phyloP scores from a whole-genome alignment of 1,140 invertebrate genomes.

The Riptortus pedestris region DNA sequence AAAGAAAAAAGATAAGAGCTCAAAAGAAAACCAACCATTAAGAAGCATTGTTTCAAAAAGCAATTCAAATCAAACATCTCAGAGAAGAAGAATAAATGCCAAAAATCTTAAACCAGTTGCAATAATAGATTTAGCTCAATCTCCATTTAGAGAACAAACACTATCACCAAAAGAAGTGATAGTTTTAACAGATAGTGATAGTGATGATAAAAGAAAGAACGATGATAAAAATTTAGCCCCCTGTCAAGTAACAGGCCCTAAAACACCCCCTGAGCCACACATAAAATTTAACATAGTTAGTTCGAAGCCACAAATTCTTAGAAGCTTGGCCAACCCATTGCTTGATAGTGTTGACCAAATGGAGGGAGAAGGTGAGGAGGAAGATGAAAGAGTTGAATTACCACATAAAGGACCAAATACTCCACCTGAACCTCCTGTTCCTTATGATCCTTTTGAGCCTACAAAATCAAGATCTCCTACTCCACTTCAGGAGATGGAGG shows the following conservation, averaged over 20 bases:
- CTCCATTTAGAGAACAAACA: slow-evolving; percentile 67
- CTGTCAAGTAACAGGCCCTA: slow-evolving; percentile 44
- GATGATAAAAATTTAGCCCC: slow-evolving; percentile 25
- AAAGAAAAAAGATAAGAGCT: slow-evolving; percentile 36
- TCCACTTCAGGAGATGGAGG: slow-evolving; percentile 30
- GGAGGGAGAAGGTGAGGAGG: slow-evolving; percentile 34
- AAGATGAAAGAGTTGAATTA: slow-evolving; percentile 38
- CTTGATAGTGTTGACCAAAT: slow-evolving; percentile 38
- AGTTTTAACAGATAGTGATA: slow-evolving; percentile 63
- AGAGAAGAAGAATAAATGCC: slow-evolving; percentile 23
- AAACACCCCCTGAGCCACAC: slow-evolving; percentile 62
- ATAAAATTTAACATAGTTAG: slow-evolving; percentile 52
- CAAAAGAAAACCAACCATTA: slow-evolving; percentile 40
- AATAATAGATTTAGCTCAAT: slow-evolving; percentile 72
- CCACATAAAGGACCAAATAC: slow-evolving; percentile 48
- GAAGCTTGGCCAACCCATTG: slow-evolving; percentile 50
- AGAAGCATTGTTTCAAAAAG: slow-evolving; percentile 37
- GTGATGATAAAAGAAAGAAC: slow-evolving; percentile 39
- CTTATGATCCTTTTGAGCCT: slow-evolving; percentile 78
- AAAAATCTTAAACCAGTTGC: slow-evolving; percentile 55
- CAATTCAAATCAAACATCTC: slow-evolving; percentile 15
- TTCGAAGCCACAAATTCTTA: slow-evolving; percentile 44
- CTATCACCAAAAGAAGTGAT: slow-evolving; percentile 69
- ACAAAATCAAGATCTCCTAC: slow-evolving; percentile 62
- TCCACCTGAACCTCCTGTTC: slow-evolving; percentile 50